These are phyloP conservation scores for Saccostrea glomerata DNA, from an alignment of 1,140 invertebrate genomes.

Conservation along the genomic window DNA sequence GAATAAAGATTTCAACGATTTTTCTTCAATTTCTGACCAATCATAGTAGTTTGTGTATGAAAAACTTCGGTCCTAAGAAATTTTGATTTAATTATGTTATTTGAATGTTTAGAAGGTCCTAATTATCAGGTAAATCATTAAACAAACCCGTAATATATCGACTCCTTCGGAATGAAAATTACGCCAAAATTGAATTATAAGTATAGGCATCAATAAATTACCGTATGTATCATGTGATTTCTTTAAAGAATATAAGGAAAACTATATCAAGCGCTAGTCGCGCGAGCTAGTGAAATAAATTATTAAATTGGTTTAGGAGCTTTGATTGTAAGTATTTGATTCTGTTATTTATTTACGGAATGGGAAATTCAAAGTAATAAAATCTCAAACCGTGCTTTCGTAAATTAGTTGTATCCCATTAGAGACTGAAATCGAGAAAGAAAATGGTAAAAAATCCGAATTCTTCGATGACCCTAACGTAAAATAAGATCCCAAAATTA, in stretches of 20 bases:
- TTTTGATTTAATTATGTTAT: too few relatives aligned
- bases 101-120: too few relatives aligned
- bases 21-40: background rate
- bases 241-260: too few relatives aligned
- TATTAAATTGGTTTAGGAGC: background rate
- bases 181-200: too few relatives aligned
- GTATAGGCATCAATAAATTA: too few relatives aligned
- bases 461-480: constrained; percentile 1
- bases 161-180: too few relatives aligned
- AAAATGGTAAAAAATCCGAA: background rate
- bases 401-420: constrained; percentile 21
- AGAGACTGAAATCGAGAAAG: background rate
- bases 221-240: too few relatives aligned
- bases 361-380: constrained; percentile 1
- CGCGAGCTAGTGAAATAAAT: background rate
- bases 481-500: background rate
- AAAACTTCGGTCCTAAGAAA: too few relatives aligned
- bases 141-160: too few relatives aligned
- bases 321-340: background rate
- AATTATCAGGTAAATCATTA: too few relatives aligned
- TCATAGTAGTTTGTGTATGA: background rate
- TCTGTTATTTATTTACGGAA: background rate
- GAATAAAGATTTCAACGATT: background rate
- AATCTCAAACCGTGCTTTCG: background rate
- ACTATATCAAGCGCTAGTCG: too few relatives aligned